Evolutionary conservation across 2,113 vertebrate genomes (phyloP).

Genomic region (Talpa occidentalis): DNA sequence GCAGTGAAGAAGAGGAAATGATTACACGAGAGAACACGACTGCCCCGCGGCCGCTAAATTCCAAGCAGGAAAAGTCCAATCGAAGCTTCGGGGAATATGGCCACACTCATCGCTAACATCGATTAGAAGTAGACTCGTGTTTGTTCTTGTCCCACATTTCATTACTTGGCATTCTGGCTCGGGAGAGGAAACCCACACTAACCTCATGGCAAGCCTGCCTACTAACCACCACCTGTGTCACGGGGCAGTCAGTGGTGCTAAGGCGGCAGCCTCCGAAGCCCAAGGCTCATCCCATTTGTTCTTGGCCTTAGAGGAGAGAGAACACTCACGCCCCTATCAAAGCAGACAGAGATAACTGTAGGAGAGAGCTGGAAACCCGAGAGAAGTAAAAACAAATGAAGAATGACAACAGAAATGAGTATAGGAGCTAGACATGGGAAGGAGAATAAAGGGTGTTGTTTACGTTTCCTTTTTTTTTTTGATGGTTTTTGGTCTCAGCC

Average conservation of each 20-base stretch:
- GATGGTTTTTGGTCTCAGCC: constrained; percentile 21
- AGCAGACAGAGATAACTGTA: background rate
- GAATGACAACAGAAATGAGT: background rate
- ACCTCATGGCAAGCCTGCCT: background rate
- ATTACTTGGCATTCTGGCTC: background rate
- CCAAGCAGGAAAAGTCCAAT: background rate
- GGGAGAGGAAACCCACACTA: background rate
- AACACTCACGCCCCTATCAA: background rate
- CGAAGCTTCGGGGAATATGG: rapidly evolving
- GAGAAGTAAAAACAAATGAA: background rate
- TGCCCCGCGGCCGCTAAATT: background rate
- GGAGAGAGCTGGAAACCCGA: background rate
- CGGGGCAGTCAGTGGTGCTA: background rate
- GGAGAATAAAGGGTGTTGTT: constrained; percentile 51
- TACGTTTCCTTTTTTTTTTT: constrained; percentile 45
- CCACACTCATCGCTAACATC: rapidly evolving
- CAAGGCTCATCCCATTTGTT: background rate
- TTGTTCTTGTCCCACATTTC: background rate
- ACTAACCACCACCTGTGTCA: rapidly evolving
- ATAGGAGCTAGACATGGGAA: background rate
- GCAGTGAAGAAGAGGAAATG: rapidly evolving
- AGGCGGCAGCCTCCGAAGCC: background rate
- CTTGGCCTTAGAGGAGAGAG: background rate
- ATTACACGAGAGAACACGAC: background rate
- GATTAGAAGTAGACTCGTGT: background rate